Evolutionary conservation across 2,113 vertebrate genomes (phyloP).

Genomic region (Neomonachus schauinslandi): DNA sequence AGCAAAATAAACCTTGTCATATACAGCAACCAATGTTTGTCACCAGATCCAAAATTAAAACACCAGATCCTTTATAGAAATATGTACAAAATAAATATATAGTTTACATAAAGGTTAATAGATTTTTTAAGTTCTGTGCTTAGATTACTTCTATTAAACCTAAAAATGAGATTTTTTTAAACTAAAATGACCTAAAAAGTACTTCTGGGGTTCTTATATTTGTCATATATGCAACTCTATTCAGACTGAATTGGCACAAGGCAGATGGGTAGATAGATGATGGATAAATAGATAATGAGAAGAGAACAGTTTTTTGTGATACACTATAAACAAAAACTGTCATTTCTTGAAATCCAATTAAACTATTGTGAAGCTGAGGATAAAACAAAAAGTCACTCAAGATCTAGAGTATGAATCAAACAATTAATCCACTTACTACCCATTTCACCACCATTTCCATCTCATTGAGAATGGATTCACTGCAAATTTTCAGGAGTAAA

Average conservation of each 20-base stretch:
- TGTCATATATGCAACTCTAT: neutral
- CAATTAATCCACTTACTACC: neutral
- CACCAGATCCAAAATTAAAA: neutral
- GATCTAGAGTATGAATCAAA: conserved; percentile 23
- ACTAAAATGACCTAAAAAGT: neutral
- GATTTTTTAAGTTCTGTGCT: neutral
- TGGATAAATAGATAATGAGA: neutral
- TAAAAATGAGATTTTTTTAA: neutral
- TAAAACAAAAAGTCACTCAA: neutral
- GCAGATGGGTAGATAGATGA: neutral
- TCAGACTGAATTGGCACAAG: neutral
- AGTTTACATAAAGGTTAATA: neutral
- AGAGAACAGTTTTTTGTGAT: neutral
- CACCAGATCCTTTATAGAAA: neutral
- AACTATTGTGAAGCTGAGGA: neutral
- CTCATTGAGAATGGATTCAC: neutral
- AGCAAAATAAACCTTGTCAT: neutral
- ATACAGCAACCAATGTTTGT: neutral
- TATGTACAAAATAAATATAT: neutral
- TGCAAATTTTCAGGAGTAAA: neutral
- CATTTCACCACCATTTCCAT: neutral
- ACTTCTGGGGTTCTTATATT: neutral
- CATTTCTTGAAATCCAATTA: conserved; percentile 25
- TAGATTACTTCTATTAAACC: neutral
- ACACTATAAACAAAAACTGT: neutral